Percentiles rank a stretch among this genome's conserved stretches.
Evolutionary conservation across 2,113 vertebrate genomes (phyloP).

Genomic region (Otocyon megalotis): DNA sequence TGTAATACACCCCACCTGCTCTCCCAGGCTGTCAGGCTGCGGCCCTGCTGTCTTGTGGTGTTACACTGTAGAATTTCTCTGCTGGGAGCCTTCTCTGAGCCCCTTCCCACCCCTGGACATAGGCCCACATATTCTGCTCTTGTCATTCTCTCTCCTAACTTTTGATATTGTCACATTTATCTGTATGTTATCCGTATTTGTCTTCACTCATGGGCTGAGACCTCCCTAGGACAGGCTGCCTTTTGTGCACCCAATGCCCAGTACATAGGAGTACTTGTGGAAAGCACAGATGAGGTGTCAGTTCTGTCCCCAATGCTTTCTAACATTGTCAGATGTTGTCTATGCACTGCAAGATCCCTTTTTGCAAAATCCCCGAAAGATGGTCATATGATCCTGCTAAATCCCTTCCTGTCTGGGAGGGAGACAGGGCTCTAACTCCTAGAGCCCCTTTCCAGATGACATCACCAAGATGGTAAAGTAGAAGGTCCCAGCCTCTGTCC

Average conservation of each 20-base stretch:
- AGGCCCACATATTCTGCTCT: not conserved
- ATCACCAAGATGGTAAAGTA: not conserved
- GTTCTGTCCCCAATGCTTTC: not conserved
- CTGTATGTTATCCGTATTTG: rapidly evolving
- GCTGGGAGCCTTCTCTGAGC: not conserved
- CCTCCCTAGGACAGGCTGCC: not conserved
- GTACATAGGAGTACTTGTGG: not conserved
- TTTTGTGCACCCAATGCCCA: not conserved
- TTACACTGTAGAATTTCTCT: too few relatives aligned
- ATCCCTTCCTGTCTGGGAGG: not conserved
- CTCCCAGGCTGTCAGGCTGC: not conserved
- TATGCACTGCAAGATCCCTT: not conserved
- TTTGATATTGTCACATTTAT: not conserved
- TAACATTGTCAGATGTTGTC: too few relatives aligned
- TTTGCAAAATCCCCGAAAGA: not conserved
- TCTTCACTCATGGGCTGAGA: not conserved
- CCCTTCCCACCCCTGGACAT: not conserved
- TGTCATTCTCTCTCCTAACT: not conserved
- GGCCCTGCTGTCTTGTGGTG: not conserved
- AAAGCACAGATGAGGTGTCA: not conserved
- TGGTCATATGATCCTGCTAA: not conserved
- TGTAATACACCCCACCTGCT: rapidly evolving
- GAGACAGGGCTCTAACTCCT: not conserved
- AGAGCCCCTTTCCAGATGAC: not conserved
- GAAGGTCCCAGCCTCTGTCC: not conserved